Evolutionary conservation across 2,797 vertebrate genomes (phyloP).

Genomic region (Babyrousa celebensis): DNA sequence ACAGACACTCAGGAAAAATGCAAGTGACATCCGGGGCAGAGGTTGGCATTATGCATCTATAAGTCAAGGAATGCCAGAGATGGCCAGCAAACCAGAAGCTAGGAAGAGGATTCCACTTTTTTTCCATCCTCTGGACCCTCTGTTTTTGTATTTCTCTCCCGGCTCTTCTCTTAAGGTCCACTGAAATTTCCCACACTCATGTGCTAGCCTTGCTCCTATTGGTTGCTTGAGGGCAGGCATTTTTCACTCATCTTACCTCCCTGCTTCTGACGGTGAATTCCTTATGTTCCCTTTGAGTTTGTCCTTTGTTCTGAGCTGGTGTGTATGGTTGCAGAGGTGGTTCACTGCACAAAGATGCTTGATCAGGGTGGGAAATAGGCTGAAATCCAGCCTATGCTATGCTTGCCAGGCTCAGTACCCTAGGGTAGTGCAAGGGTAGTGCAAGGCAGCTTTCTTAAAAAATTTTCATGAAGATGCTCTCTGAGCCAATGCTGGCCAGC

Average conservation of each 20-base stretch:
- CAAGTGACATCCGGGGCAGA: background rate
- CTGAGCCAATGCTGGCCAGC: background rate
- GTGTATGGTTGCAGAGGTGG: background rate
- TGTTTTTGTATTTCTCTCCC: background rate
- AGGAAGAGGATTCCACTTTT: background rate
- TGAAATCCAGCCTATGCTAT: background rate
- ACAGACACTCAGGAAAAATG: background rate
- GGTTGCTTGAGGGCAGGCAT: background rate
- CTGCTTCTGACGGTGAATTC: background rate
- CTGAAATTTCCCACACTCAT: background rate
- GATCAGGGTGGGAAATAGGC: background rate
- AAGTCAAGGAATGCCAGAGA: background rate
- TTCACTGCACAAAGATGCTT: background rate
- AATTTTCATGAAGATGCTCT: background rate
- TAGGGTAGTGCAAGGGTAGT: background rate
- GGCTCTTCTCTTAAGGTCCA: background rate
- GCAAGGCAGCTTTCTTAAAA: background rate
- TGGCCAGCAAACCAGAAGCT: background rate
- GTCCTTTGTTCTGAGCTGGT: background rate
- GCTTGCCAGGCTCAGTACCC: background rate
- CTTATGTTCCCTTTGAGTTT: background rate
- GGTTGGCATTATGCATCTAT: background rate
- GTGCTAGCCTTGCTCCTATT: background rate
- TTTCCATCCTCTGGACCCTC: background rate
- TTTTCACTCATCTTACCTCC: background rate